Conservation (phyloP, 2,113 vertebrate species). For the Hyperopisus bebe region DNA sequence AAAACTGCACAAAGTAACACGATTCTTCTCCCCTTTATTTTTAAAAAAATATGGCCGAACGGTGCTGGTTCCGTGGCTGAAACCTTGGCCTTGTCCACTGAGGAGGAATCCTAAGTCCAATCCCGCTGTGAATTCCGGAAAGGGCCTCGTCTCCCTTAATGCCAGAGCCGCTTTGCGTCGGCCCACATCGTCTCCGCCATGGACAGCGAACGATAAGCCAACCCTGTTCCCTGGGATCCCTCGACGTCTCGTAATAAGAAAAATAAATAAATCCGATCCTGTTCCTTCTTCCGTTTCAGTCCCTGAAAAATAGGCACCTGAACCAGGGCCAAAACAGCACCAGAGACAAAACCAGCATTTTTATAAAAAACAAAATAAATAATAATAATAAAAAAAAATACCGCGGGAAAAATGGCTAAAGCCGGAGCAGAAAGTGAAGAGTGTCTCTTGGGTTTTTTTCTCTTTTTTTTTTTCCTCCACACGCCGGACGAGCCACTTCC, state of each 20-base stretch:
- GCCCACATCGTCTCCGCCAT: not conserved
- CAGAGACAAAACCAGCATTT: not conserved
- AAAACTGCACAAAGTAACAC: not conserved
- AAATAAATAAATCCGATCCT: not conserved
- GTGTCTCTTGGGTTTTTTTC: not conserved
- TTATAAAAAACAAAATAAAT: not conserved
- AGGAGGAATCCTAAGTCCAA: not conserved
- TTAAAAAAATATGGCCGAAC: not conserved
- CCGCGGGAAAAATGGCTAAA: not conserved
- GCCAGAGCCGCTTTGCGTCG: not conserved
- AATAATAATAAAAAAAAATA: not conserved
- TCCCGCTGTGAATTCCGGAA: not conserved
- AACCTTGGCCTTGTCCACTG: not conserved
- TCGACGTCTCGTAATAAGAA: not conserved
- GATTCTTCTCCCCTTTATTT: not conserved
- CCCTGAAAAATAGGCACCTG: not conserved
- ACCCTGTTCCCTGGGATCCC: not conserved
- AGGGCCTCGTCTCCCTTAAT: not conserved
- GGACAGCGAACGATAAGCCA: not conserved
- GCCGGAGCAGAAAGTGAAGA: not conserved
- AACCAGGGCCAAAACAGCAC: not conserved
- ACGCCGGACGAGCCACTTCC: not conserved
- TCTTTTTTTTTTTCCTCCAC: not conserved
- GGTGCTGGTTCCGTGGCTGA: not conserved
- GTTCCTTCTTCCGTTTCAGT: not conserved